These are phyloP conservation scores for Venustaconcha ellipsiformis DNA, from an alignment of 1,140 invertebrate genomes.

Conservation along the genomic window DNA sequence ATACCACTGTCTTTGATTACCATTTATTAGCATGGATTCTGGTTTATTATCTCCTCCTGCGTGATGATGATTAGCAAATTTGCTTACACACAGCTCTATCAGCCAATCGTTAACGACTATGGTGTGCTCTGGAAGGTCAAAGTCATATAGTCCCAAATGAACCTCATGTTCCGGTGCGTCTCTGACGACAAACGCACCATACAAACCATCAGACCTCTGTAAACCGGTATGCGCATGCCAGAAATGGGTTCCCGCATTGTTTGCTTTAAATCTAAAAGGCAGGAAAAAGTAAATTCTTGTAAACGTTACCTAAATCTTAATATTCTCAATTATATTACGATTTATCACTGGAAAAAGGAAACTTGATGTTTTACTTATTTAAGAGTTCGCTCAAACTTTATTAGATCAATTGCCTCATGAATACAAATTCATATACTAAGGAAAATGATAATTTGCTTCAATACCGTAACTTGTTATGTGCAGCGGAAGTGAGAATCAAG, in stretches of 20 bases:
- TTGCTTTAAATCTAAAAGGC: slow-evolving; percentile 66
- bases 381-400: no score
- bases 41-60: slow-evolving; percentile 48
- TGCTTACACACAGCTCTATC: slow-evolving; percentile 36
- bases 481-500: no score
- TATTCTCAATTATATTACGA: no score
- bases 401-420: no score
- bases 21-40: slow-evolving; percentile 66
- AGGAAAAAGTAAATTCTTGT: no score
- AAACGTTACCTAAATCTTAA: no score
- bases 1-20: slow-evolving; percentile 6
- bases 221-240: slow-evolving; percentile 91
- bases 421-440: no score
- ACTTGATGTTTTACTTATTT: no score
- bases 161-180: slow-evolving; percentile 35
- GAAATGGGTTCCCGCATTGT: slow-evolving; percentile 82
- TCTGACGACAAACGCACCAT: slow-evolving; percentile 47
- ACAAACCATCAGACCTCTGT: slow-evolving; percentile 83
- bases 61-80: slow-evolving; percentile 42
- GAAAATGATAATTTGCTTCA: no score
- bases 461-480: no score
- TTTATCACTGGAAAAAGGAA: no score
- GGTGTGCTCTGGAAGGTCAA: slow-evolving; percentile 51
- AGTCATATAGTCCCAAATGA: slow-evolving; percentile 46
- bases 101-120: slow-evolving; percentile 54